Evolutionary conservation across 2,113 vertebrate species (phyloP).

Genomic region (Tichodroma muraria): DNA sequence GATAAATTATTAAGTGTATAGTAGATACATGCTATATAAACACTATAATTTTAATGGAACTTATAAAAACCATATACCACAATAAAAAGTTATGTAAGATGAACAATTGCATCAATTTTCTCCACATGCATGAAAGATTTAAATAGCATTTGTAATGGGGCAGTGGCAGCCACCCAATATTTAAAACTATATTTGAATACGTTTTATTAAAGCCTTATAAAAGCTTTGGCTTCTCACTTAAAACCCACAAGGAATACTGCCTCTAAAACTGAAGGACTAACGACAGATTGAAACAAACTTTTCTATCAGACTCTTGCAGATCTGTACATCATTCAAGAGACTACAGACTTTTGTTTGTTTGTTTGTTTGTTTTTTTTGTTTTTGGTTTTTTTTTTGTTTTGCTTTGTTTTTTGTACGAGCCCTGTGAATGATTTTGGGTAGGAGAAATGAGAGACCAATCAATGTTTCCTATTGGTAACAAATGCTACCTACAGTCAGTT

Average conservation of each 20-base stretch:
- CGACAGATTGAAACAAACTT: background rate
- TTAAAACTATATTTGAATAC: background rate
- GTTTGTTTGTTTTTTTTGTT: no score
- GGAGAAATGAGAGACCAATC: background rate
- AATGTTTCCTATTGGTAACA: background rate
- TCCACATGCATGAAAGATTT: background rate
- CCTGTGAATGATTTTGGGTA: background rate
- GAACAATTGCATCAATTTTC: background rate
- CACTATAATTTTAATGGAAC: background rate
- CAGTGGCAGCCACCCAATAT: background rate
- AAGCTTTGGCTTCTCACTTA: background rate
- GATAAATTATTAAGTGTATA: background rate
- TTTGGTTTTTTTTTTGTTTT: no score
- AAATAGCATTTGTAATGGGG: background rate
- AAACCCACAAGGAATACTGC: background rate
- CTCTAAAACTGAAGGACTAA: background rate
- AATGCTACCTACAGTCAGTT: background rate
- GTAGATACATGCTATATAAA: background rate
- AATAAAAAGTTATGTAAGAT: background rate
- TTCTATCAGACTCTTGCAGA: background rate
- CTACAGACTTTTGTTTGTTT: background rate
- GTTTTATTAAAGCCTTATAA: constrained; percentile 1
- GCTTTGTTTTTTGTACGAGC: background rate
- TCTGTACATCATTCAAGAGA: background rate
- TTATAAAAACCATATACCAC: background rate